A percentile compares a stretch with the other conserved stretches of the same genome.
These are phyloP conservation scores for Latheticus oryzae DNA, from an alignment of 2,888 invertebrate species.

Conservation along the genomic window DNA sequence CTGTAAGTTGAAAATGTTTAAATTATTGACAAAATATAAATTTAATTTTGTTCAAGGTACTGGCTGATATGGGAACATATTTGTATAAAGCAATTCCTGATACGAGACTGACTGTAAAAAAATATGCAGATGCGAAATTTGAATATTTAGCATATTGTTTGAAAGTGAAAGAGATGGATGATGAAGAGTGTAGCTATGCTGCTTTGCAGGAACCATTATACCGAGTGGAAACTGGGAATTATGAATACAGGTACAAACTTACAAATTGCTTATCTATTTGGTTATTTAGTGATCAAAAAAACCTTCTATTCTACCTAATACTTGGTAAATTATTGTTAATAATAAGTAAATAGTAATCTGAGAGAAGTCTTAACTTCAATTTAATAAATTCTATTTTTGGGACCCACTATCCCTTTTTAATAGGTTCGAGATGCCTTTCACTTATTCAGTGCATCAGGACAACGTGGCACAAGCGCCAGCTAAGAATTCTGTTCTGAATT, in stretches of 20 bases:
- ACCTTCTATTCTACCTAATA: no score
- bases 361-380: no score
- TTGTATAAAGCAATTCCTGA: constrained; percentile 98
- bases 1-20: constrained; percentile 69
- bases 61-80: constrained; percentile 96
- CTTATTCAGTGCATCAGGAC: no score
- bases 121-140: constrained; percentile 98
- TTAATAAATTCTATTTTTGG: no score
- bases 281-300: neutral
- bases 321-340: no score
- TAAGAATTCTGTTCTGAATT: no score
- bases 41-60: constrained; percentile 71
- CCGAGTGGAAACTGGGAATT: constrained; percentile 98
- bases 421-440: no score
- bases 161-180: constrained; percentile 99
- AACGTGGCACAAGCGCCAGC: no score
- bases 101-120: constrained; percentile 95
- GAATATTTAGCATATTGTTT: constrained; percentile 99
- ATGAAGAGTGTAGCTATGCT: constrained; percentile 95
- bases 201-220: constrained; percentile 96
- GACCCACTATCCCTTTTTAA: no score
- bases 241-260: constrained; percentile 86
- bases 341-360: no score
- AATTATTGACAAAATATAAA: neutral
- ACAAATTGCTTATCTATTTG: neutral